Evolutionary conservation across 2,888 invertebrate species (phyloP).

Genomic region (Stomorhina lunata): DNA sequence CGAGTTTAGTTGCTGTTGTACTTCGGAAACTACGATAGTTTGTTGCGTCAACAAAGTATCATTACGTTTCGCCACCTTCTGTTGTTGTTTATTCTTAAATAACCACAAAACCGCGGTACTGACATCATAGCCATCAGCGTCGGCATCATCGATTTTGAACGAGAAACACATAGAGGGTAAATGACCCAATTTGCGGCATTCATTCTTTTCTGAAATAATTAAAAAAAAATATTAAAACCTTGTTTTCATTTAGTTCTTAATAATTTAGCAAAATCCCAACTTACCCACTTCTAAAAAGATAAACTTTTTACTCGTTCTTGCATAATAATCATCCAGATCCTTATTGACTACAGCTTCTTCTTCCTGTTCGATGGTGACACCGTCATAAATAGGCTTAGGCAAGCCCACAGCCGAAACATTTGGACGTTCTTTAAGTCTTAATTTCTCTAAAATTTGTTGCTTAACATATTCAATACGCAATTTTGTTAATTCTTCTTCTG

Average conservation of each 20-base stretch:
- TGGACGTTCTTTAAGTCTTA: slow-evolving; percentile 88
- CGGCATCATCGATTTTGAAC: slow-evolving; percentile 87
- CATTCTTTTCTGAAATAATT: slow-evolving; percentile 80
- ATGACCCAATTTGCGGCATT: slow-evolving; percentile 78
- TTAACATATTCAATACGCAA: slow-evolving; percentile 90
- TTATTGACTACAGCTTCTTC: slow-evolving; percentile 74
- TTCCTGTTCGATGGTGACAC: slow-evolving; percentile 82
- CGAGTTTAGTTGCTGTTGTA: slow-evolving; percentile 85
- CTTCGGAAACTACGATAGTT: slow-evolving; percentile 89
- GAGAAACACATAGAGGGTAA: slow-evolving; percentile 87
- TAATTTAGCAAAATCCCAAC: slow-evolving; percentile 56
- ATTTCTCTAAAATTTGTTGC: slow-evolving; percentile 90
- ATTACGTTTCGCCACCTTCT: slow-evolving; percentile 62
- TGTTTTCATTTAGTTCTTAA: neutral
- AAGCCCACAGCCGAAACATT: slow-evolving; percentile 82
- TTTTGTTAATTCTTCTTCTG: slow-evolving; percentile 84
- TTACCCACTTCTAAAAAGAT: slow-evolving; percentile 90
- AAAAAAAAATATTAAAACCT: neutral
- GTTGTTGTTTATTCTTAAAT: slow-evolving; percentile 82
- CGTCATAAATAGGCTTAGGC: slow-evolving; percentile 88
- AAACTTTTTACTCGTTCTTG: slow-evolving; percentile 90
- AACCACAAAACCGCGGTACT: slow-evolving; percentile 91
- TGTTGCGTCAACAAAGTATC: slow-evolving; percentile 78
- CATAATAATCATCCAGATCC: slow-evolving; percentile 89
- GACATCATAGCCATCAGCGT: slow-evolving; percentile 87